Percentiles rank a stretch among this genome's conserved stretches.
phyloP scores from a whole-genome alignment of 1,140 invertebrate species.

The Phymastichus coffea region DNA sequence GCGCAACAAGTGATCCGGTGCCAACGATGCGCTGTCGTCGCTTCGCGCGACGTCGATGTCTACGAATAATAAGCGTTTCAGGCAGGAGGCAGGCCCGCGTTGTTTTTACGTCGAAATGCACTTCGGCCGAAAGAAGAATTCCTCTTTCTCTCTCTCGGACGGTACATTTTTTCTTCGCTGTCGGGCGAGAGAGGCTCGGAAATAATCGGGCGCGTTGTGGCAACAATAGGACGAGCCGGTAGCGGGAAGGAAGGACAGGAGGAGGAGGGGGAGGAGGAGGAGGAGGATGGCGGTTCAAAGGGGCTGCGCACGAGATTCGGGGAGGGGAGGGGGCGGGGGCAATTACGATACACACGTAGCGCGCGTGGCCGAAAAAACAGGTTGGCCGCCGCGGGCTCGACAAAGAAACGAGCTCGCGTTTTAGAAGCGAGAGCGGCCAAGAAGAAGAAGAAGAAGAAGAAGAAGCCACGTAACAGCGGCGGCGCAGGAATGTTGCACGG shows the following conservation, averaged over 20 bases:
- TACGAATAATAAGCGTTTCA: too few species aligned
- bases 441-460: neutral
- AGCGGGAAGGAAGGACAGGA: neutral
- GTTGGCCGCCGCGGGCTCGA: conserved; percentile 30
- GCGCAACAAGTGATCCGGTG: too few species aligned
- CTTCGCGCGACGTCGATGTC: too few species aligned
- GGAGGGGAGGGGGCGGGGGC: conserved; percentile 9
- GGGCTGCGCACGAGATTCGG: too few species aligned
- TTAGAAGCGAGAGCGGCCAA: neutral
- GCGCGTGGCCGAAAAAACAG: conserved; percentile 1
- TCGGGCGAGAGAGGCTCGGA: neutral
- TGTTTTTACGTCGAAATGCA: too few species aligned
- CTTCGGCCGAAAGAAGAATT: too few species aligned
- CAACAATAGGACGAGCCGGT: conserved; percentile 6
- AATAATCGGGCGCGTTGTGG: neutral
- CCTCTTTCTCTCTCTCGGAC: too few species aligned
- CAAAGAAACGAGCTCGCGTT: conserved; percentile 24
- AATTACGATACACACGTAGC: conserved; percentile 28
- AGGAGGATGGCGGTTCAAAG: too few species aligned
- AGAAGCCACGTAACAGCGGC: neutral
- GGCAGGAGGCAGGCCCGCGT: too few species aligned
- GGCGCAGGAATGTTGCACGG: too few species aligned
- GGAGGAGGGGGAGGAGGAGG: neutral
- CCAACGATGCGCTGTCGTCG: too few species aligned
- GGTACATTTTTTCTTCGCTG: neutral